phyloP scores from a whole-genome alignment of 2,888 invertebrate species.

The Drosophila multiciliata region DNA sequence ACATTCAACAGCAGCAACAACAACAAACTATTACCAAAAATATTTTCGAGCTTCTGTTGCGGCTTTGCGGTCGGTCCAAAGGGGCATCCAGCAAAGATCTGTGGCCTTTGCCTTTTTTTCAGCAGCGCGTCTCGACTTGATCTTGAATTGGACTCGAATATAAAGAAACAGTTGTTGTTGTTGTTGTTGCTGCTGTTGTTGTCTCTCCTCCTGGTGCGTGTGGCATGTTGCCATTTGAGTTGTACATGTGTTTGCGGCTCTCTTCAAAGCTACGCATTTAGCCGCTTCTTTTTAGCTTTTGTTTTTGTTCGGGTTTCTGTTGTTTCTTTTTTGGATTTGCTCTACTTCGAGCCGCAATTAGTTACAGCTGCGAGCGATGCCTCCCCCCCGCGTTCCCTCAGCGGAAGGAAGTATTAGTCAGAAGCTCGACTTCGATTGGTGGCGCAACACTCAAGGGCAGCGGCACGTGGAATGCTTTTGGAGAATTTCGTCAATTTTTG shows the following conservation, averaged over 20 bases:
- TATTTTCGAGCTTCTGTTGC: slow-evolving; percentile 75
- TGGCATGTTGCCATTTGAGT: slow-evolving; percentile 79
- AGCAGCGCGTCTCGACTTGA: slow-evolving; percentile 48
- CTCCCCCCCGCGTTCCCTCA: background rate
- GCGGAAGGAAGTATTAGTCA: slow-evolving; percentile 78
- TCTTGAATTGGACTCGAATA: slow-evolving; percentile 54
- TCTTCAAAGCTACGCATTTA: slow-evolving; percentile 60
- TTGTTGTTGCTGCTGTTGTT: slow-evolving; percentile 20
- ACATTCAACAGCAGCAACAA: slow-evolving; percentile 38
- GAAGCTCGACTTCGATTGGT: slow-evolving; percentile 18
- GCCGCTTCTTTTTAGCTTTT: slow-evolving; percentile 32
- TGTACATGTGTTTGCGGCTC: slow-evolving; percentile 77
- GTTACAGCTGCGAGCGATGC: slow-evolving; percentile 62
- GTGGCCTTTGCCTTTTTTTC: slow-evolving; percentile 70
- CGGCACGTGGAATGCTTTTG: slow-evolving; percentile 50
- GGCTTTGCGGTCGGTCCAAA: slow-evolving; percentile 66
- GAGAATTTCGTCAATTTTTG: slow-evolving; percentile 58
- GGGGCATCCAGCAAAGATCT: slow-evolving; percentile 37
- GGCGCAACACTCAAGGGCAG: slow-evolving; percentile 46
- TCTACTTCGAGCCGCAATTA: slow-evolving; percentile 62
- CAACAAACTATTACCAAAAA: slow-evolving; percentile 76
- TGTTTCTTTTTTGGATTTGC: slow-evolving; percentile 33
- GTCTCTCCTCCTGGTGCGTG: slow-evolving; percentile 63
- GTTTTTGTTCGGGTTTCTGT: background rate
- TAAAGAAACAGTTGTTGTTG: slow-evolving; percentile 43